Conservation (phyloP, 2,888 invertebrate species). For the Ernsta delagoae region DNA sequence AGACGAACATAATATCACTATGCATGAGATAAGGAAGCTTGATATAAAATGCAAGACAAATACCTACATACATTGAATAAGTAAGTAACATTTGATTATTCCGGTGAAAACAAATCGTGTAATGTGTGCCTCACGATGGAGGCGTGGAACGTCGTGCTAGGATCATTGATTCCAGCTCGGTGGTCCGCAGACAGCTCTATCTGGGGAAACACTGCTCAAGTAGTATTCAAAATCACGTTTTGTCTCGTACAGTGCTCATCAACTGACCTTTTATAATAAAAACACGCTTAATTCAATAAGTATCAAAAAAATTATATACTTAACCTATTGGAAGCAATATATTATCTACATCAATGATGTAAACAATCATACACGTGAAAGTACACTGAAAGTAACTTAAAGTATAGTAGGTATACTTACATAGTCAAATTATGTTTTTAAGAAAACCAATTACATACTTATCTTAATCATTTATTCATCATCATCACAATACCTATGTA, state of each 20-base stretch:
- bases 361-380: too few species aligned
- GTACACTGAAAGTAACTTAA: too few species aligned
- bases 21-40: neutral
- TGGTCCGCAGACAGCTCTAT: constrained; percentile 38
- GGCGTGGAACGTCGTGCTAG: constrained; percentile 42
- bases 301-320: too few species aligned
- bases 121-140: constrained; percentile 34
- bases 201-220: constrained; percentile 13
- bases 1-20: too few species aligned
- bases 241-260: neutral
- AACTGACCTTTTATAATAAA: neutral
- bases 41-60: neutral
- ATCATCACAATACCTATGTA: too few species aligned
- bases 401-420: too few species aligned
- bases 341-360: too few species aligned
- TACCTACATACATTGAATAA: neutral
- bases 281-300: too few species aligned
- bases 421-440: too few species aligned
- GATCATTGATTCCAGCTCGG: constrained; percentile 38
- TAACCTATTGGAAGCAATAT: too few species aligned
- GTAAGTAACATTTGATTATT: constrained; percentile 27
- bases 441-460: too few species aligned
- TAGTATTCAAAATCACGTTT: neutral
- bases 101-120: constrained; percentile 33
- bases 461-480: too few species aligned